Base-by-base conservation (phyloP, 2,113 vertebrate genomes). In the Probosciger aterrimus region DNA sequence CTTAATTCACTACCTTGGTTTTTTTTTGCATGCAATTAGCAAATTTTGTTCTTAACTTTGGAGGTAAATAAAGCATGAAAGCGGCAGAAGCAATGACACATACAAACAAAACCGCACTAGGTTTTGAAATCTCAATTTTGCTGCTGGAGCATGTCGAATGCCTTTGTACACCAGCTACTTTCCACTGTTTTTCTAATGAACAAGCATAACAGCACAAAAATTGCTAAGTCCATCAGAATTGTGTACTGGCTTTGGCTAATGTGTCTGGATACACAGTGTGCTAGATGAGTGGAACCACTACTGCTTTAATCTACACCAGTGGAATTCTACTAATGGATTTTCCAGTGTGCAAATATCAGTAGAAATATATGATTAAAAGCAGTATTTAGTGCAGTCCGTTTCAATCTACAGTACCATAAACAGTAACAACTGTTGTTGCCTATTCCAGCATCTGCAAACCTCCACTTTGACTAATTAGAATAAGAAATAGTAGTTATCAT, bases 11-110 rank as follows among this genome's bases (percentile, higher is more conserved):
- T 92, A 59, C 84, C 86, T 71, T 88, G 41, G 41, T 43, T n/a
- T 55, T 33, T 33, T n/a, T 80, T 95, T 93, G 30, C 30, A 33
- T 64, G 37, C 69, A 97, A 95, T 97, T 97, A 97, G 77, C 46
- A 92, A 94, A 96, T 96, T 96, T 97, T 96, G 60, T 92, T 97
- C 77, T 82, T 92, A 93, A 80, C 44, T 94, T 94, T 91, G 55
- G 86, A 92, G 81, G 49, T 90, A 94, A 94, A 86, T 77, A 92
- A 93, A 82, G 19, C 78, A 91, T 92, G 31, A 82, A 93, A 88
- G 53, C 81, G 96, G 69, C 82, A 93, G 49, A 91, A 96, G 64
- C 35, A 94, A 73, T 78, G 70, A 86, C 88, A 90, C 12, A 28
- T 33, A 18, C 30, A 63, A 86, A 83, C 62, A 93, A 95, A 96